Base-by-base conservation (phyloP, 1,140 invertebrate genomes). In the Atta texana region DNA sequence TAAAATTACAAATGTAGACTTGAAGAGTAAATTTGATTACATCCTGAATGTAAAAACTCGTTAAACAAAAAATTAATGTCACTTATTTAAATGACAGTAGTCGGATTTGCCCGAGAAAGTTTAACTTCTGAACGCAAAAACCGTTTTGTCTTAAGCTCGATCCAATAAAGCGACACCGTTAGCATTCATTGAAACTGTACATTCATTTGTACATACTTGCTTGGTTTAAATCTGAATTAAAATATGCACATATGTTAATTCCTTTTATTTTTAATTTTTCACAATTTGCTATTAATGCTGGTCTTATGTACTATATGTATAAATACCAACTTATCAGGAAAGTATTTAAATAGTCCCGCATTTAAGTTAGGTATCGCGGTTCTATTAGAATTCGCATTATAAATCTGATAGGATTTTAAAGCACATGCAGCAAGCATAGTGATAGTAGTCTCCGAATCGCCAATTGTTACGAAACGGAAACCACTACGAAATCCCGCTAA, bases 361-460 rank as follows among this genome's bases (percentile, higher is more conserved):
- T 61, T 76, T n/a, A 49, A 57, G 59, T 89, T 49, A 74, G 53
- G 2, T 80, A 68, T 74, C 69, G 39, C 21, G 31, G 39, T 61
- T 49, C 75, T 88, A 66, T 75, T 34, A n/a, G 3, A 31, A 2
- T 14, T 4, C 49, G 21, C 49, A 61, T 88, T 81, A 86, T 84
- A 90, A 86, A 88, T 72, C 76, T 61, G 24, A 86, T 61, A 69
- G 71, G 72, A 86, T 88, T 91, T 86, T 78, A 72, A 82, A 86
- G 53, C 82, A 49, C 57, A 49, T 31, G 59, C 44, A 53, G 51
- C 61, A 2, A 57, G 57, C 63, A 39, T 14, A 2, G 34, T 53
- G 31, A 39, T 82, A 63, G 82, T 68, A 28, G 49, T 63, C 39
- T 61, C 21, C 34, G 59, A 16, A 51, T 81, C 77, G 34, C 51